Conservation (phyloP, 2,113 vertebrate genomes). For the Sorex araneus region DNA sequence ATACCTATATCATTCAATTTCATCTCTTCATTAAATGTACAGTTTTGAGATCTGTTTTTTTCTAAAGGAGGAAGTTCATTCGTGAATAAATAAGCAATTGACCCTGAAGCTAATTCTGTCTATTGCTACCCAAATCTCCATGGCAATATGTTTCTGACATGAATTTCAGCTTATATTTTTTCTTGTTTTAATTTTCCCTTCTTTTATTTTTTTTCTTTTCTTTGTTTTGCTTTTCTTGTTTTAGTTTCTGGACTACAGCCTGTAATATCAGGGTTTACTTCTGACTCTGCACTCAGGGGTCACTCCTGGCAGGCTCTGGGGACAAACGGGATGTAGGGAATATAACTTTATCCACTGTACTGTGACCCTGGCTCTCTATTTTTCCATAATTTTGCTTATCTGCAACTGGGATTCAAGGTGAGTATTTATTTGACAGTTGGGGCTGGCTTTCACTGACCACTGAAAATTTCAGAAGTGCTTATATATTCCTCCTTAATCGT, state of each 20-base stretch:
- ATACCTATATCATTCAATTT: neutral
- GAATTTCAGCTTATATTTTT: too few species aligned
- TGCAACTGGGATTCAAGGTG: neutral
- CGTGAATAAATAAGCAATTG: conserved; percentile 25
- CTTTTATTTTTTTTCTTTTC: too few species aligned
- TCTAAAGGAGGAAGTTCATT: conserved; percentile 27
- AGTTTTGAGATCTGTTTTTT: conserved; percentile 14
- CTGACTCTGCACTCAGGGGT: too few species aligned
- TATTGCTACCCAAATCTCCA: neutral
- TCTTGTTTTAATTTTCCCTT: too few species aligned
- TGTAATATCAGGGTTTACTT: too few species aligned
- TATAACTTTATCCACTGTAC: too few species aligned
- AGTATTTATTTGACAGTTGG: neutral
- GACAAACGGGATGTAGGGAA: too few species aligned
- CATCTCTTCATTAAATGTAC: conserved; percentile 37
- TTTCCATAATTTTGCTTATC: neutral
- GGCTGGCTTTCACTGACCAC: neutral
- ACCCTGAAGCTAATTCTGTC: neutral
- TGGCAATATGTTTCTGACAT: neutral
- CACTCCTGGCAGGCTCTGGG: too few species aligned
- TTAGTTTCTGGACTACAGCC: too few species aligned
- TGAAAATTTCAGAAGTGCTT: neutral
- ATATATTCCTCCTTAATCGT: too few species aligned
- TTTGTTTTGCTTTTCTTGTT: too few species aligned
- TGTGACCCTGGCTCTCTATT: neutral